Evolutionary conservation across 2,797 vertebrate genomes (phyloP).

Genomic region (Bucorvus abyssinicus): DNA sequence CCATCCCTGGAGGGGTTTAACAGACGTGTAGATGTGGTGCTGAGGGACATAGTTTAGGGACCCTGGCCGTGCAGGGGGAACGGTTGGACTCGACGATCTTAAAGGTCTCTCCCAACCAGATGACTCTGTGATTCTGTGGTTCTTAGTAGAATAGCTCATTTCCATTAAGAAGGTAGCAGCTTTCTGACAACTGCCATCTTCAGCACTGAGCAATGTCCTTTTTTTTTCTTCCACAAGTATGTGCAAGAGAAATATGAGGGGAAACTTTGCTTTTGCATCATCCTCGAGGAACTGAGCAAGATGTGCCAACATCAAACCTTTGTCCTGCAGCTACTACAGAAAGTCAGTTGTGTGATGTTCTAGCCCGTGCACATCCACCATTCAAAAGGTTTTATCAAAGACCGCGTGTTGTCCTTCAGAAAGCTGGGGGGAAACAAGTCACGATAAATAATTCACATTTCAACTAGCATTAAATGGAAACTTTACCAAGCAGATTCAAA

Average conservation of each 20-base stretch:
- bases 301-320: neutral
- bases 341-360: neutral
- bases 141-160: neutral
- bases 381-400: neutral
- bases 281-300: neutral
- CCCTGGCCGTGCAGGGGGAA: too few relatives aligned
- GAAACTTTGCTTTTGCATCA: neutral
- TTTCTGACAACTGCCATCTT: neutral
- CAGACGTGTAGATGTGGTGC: too few relatives aligned
- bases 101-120: too few relatives aligned
- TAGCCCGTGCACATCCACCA: neutral
- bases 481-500: neutral
- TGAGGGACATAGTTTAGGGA: too few relatives aligned
- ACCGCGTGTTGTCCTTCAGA: neutral
- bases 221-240: neutral
- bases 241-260: neutral
- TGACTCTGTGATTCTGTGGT: too few relatives aligned
- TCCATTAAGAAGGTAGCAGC: neutral
- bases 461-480: neutral
- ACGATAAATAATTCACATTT: neutral
- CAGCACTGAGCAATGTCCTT: neutral
- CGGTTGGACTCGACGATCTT: too few relatives aligned
- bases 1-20: too few relatives aligned
- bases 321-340: neutral
- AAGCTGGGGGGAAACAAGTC: rapidly evolving